phyloP scores from a whole-genome alignment of 1,140 invertebrate species.

The Archivesica marissinica region DNA sequence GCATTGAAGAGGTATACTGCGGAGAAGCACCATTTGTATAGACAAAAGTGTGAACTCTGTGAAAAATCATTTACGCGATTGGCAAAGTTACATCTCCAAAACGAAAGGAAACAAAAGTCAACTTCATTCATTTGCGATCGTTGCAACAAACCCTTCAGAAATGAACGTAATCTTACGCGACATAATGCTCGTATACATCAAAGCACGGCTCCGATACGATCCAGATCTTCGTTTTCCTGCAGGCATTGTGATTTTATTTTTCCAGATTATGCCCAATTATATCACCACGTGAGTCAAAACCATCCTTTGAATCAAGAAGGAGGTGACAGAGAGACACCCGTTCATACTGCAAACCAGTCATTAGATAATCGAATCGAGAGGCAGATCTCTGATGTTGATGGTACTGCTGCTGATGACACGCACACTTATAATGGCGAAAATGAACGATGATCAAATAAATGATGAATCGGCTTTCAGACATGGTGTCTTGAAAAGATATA shows the following conservation, averaged over 20 bases:
- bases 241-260: constrained; percentile 35
- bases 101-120: constrained; percentile 22
- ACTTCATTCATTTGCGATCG: constrained; percentile 4
- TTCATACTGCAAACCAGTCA: neutral
- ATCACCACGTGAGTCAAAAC: constrained; percentile 38
- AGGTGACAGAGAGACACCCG: neutral
- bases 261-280: constrained; percentile 8
- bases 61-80: neutral
- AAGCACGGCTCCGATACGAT: neutral
- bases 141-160: neutral
- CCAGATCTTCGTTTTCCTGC: constrained; percentile 25
- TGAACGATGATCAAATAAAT: neutral
- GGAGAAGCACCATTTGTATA: constrained; percentile 12
- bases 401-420: no score
- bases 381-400: neutral
- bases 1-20: constrained; percentile 14
- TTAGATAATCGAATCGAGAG: neutral
- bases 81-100: constrained; percentile 11
- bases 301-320: constrained; percentile 47
- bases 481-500: constrained; percentile 20
- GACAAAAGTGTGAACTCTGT: constrained; percentile 18
- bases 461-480: constrained; percentile 27
- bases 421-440: neutral
- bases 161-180: constrained; percentile 5
- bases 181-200: constrained; percentile 1